A percentile compares a stretch with the other conserved stretches of the same genome.
phyloP scores from a whole-genome alignment of 2,113 vertebrate genomes.

The Trogon surrucura region DNA sequence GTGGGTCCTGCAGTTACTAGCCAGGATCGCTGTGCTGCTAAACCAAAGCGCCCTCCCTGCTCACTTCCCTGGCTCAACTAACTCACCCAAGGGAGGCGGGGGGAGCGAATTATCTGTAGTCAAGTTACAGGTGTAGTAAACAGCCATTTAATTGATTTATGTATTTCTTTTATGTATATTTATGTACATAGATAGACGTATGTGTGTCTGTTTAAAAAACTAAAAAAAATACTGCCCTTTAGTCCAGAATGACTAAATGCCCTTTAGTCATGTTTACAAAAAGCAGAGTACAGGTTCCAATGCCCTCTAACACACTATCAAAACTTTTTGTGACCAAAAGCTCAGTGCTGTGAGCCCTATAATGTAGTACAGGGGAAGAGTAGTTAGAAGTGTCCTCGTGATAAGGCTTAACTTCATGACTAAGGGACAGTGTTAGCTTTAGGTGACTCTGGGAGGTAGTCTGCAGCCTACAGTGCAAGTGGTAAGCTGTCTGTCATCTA shows the following conservation, averaged over 20 bases:
- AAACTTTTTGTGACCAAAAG: neutral
- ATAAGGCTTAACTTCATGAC: neutral
- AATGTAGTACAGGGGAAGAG: neutral
- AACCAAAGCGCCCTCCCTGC: neutral
- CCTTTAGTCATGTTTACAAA: neutral
- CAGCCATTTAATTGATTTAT: neutral
- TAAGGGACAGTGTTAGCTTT: neutral
- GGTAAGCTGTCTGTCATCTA: neutral
- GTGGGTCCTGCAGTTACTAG: neutral
- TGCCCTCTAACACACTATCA: neutral
- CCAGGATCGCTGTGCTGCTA: neutral
- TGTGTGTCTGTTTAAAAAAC: neutral
- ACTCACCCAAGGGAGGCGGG: too few relatives aligned
- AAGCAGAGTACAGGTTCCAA: neutral
- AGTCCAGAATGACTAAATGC: neutral
- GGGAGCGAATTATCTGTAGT: neutral
- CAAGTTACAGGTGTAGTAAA: neutral
- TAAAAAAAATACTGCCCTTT: neutral
- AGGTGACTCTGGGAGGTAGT: neutral
- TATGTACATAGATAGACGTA: neutral
- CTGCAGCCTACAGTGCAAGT: neutral
- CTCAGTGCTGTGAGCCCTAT: neutral
- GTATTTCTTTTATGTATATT: neutral
- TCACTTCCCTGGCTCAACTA: too few relatives aligned
- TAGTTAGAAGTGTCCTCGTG: neutral